Base-by-base conservation (phyloP, 2,888 invertebrate species). In the Fabriciana adippe region DNA sequence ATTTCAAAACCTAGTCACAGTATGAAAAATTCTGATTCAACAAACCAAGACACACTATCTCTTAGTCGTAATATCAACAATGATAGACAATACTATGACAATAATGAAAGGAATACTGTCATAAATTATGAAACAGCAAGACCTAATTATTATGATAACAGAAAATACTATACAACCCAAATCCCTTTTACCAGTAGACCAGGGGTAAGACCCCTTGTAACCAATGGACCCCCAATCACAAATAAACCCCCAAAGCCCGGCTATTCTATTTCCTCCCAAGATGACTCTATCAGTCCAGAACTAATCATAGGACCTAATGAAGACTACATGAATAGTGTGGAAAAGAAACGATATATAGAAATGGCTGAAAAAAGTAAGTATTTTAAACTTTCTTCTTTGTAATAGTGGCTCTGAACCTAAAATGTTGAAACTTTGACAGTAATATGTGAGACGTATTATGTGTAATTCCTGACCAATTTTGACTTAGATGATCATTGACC, bases 341-440 rank as follows among this genome's bases (percentile, higher is more conserved):
- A 90, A 51, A 88, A 82, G 70, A 82, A 82, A 47, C 76, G 83
- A 55, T 85, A 85, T 15, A 74, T 82, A 0, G 84, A 87, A n/a
- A 60, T 87, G 3, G 81, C 87, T 41, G 91, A 91, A 48, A 81
- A 76, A 69, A 88, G 91, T 91, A 72, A 87, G 90, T 86, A 41
- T 54, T 51, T 31, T 8, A 55, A 59, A 6, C 11, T 47, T 48
- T 21, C 16, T 16, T 13, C 41, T 56, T 6, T 14, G 14, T 41
- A 11, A 11, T 41, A 41, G 11, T 41, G 8, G 2, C 35, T 41
- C 35, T 41, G 11, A 41, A 8, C 35, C 35, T 41, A 8, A 41
- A 41, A 41, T 41, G 35, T 11, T 41, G 11, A 11, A 1, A 41
- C 11, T 41, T 35, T 35, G 6, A 35, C 35, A 35, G 6, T 8